Base-by-base conservation (phyloP, 2,797 vertebrate species). In the Nyctalus aviator region DNA sequence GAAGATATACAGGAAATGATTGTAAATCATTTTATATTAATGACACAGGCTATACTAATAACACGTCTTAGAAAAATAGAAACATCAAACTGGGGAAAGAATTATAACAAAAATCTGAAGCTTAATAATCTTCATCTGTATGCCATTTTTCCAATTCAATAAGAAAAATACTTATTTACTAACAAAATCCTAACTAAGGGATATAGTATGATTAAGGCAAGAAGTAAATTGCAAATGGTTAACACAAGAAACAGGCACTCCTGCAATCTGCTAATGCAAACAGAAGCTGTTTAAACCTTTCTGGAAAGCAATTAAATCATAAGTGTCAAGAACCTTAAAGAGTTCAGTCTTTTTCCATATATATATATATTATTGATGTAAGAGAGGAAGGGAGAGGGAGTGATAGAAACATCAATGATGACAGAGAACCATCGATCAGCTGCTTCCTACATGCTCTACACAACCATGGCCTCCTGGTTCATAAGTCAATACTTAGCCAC, bases 181-280 rank as follows among this genome's bases (percentile, higher is more conserved):
- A 90, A 66, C n/a, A 94, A 62, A 87, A 81, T 79, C 27, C 48
- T 92, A 84, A 44, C 59, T 66, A 94, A 79, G 71, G 32, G 17
- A 84, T 27, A 53, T 35, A 13, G 32, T 64, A 88, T 81, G 55
- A 77, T 72, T 73, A 88, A 48, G 35, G n/a, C 6, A 57, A 75
- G 48, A 87, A 88, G 64, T 73, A 90, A 73, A 75, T 25, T 79
- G 6, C 37, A 89, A 90, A 87, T 57, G 30, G 35, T 72, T 25
- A 35, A 35, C 50, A 86, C 32, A 93, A 72, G 46, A 94, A 95
- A 88, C 13, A 53, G 25, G 10, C 2, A 53, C 8, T 81, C 13
- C 46, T 68, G 1, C 5, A 69, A 50, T 69, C 69, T 87, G 53
- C 41, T 92, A 81, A 93, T 66, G 57, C 55, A 23, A 73, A 77